phyloP scores from a whole-genome alignment of 1,140 invertebrate species.

The Hypsibius dujardini region DNA sequence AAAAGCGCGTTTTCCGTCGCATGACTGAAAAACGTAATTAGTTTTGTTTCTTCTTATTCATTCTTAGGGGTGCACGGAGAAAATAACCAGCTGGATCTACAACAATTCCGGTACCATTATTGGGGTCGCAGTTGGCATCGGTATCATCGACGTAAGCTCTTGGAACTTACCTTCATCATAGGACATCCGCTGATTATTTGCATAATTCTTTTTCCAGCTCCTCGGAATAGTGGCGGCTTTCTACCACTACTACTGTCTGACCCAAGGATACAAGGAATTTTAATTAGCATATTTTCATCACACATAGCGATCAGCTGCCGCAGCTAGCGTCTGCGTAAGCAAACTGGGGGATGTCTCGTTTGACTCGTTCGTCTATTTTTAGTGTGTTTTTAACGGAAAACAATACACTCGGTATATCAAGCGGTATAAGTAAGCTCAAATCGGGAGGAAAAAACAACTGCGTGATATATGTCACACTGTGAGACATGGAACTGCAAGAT shows the following conservation, averaged over 20 bases:
- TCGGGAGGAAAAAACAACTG: no score
- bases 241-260: not conserved
- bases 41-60: not conserved
- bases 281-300: not conserved
- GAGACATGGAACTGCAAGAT: no score
- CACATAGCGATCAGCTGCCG: no score
- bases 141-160: slow-evolving; percentile 2
- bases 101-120: not conserved
- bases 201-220: not conserved
- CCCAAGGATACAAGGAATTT: slow-evolving; percentile 1
- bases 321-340: no score
- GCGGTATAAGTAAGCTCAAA: no score
- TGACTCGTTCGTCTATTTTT: no score
- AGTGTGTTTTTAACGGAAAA: no score
- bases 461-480: no score
- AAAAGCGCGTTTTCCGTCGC: no score
- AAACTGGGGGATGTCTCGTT: no score
- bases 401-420: no score
- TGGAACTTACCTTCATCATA: not conserved
- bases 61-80: not conserved
- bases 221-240: not conserved
- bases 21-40: not conserved
- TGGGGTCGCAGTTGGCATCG: slow-evolving; percentile 1
- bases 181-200: no score
- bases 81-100: not conserved